These are phyloP conservation scores for Hyles vespertilio DNA, from an alignment of 1,140 invertebrate species.

Conservation along the genomic window DNA sequence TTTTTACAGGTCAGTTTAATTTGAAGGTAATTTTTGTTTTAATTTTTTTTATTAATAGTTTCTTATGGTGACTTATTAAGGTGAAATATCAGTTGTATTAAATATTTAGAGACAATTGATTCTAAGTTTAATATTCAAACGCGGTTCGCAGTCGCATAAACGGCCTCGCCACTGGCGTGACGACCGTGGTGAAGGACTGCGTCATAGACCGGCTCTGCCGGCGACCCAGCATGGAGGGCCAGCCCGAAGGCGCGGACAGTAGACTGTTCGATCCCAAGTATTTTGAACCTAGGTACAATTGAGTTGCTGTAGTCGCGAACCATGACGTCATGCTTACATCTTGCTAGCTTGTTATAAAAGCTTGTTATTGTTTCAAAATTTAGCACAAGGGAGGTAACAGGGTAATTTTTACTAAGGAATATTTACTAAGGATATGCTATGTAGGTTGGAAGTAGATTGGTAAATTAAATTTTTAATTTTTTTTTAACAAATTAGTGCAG, in stretches of 20 bases:
- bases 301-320: slow-evolving; percentile 54
- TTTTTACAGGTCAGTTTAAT: too few species aligned
- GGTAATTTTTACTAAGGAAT: too few species aligned
- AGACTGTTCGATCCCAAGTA: slow-evolving; percentile 77
- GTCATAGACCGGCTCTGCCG: slow-evolving; percentile 78
- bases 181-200: slow-evolving; percentile 81
- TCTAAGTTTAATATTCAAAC: neutral
- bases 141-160: slow-evolving; percentile 77
- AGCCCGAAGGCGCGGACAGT: slow-evolving; percentile 23
- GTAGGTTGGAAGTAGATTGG: too few species aligned
- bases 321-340: slow-evolving; percentile 1
- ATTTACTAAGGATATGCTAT: too few species aligned
- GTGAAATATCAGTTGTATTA: too few species aligned
- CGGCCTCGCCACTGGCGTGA: slow-evolving; percentile 82
- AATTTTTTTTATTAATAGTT: too few species aligned
- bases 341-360: slow-evolving; percentile 11
- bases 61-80: too few species aligned
- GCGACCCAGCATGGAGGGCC: slow-evolving; percentile 43
- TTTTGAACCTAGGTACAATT: slow-evolving; percentile 80
- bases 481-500: too few species aligned
- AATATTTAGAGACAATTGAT: too few species aligned
- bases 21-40: too few species aligned
- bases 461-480: too few species aligned
- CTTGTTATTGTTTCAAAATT: neutral
- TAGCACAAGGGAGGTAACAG: too few species aligned